These are phyloP conservation scores for Rousettus madagascariensis DNA, from an alignment of 2,797 vertebrate species.

Conservation along the genomic window DNA sequence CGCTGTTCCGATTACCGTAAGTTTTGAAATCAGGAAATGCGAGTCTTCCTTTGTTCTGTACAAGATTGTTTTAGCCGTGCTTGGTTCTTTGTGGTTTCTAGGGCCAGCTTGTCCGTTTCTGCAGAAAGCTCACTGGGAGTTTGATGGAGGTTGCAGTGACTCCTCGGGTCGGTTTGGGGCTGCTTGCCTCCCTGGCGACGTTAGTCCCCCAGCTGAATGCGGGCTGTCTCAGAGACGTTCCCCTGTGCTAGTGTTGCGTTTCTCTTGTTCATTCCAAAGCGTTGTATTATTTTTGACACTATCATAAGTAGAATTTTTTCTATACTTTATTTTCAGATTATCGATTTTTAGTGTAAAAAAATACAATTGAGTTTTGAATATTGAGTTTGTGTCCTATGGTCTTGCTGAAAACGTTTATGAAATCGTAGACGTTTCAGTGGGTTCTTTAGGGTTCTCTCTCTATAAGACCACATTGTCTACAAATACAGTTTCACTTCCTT, in stretches of 20 bases:
- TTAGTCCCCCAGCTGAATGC: no score
- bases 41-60: background rate
- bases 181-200: no score
- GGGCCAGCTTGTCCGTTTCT: background rate
- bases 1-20: no score
- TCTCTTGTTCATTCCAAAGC: background rate
- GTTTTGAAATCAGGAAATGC: background rate
- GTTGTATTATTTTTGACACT: background rate
- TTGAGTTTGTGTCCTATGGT: background rate
- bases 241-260: background rate
- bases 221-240: no score
- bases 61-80: no score
- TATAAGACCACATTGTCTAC: background rate
- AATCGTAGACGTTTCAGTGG: background rate
- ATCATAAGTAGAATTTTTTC: background rate
- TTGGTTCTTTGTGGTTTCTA: background rate
- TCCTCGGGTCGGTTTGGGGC: no score
- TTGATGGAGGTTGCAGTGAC: background rate
- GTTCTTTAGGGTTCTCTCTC: background rate
- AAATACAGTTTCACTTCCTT: background rate
- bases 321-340: background rate
- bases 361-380: background rate
- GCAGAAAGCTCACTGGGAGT: background rate
- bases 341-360: background rate
- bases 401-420: background rate